Conservation (phyloP, 2,113 vertebrate species). For the Cacatua alba region DNA sequence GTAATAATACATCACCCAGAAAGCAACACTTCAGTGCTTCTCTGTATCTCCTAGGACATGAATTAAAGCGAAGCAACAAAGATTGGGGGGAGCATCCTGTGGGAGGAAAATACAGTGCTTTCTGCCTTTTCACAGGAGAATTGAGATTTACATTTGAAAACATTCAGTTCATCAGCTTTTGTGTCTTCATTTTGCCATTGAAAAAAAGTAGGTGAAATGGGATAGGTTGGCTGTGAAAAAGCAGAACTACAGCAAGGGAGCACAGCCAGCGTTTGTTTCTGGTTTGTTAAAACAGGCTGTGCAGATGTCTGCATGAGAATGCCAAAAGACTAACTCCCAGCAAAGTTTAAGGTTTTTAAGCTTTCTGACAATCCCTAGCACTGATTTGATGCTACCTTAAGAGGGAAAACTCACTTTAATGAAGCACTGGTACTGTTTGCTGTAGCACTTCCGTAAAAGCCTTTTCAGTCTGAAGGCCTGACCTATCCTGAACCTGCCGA, state of each 20-base stretch:
- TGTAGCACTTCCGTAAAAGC: neutral
- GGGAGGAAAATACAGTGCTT: neutral
- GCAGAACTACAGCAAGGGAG: neutral
- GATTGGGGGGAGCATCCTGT: neutral
- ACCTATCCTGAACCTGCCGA: neutral
- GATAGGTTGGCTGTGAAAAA: slow-evolving; percentile 31
- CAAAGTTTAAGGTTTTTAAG: neutral
- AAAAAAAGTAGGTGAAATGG: slow-evolving; percentile 37
- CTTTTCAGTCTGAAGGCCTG: neutral
- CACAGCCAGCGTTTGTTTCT: slow-evolving; percentile 6
- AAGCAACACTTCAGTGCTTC: neutral
- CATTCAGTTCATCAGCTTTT: slow-evolving; percentile 12
- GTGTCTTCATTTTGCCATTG: slow-evolving; percentile 22
- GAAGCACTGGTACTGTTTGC: neutral
- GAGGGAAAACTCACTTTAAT: neutral
- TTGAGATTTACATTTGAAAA: slow-evolving; percentile 50
- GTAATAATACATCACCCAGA: neutral
- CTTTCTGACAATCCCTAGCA: neutral
- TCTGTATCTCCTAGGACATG: neutral
- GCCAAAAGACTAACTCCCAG: neutral
- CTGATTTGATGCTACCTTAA: neutral
- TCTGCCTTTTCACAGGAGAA: slow-evolving; percentile 8
- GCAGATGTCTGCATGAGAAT: neutral
- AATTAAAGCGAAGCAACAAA: neutral
- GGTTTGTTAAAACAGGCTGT: neutral